phyloP scores from a whole-genome alignment of 2,797 vertebrate genomes.

The Coendou prehensilis region DNA sequence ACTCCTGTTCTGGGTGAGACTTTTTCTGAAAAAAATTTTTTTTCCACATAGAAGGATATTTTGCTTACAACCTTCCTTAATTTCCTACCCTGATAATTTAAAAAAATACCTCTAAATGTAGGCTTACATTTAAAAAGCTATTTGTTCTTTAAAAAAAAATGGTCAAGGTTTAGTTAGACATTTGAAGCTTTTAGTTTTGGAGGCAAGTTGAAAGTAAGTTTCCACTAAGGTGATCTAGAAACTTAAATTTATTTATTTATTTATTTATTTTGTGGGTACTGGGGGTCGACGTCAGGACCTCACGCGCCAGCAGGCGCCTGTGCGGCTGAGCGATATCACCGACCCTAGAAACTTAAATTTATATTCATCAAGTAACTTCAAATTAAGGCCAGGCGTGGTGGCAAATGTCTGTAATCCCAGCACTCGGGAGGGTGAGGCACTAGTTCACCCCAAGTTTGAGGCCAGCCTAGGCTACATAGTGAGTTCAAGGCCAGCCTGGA shows the following conservation, averaged over 20 bases:
- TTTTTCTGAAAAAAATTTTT: not conserved
- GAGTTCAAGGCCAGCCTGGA: too few species aligned
- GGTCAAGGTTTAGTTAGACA: not conserved
- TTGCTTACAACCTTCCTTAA: not conserved
- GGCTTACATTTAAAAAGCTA: not conserved
- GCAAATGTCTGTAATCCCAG: not conserved
- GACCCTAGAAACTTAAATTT: not conserved
- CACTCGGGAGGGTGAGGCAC: not conserved
- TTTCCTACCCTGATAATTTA: constrained; percentile 18
- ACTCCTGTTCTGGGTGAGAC: not conserved
- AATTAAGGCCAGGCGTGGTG: not conserved
- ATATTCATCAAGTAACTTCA: not conserved
- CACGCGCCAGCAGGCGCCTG: too few species aligned
- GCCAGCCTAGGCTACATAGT: not conserved
- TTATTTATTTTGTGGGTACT: too few species aligned
- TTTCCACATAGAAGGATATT: not conserved
- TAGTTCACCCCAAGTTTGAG: not conserved
- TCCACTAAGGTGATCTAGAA: not conserved
- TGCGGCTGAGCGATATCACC: too few species aligned
- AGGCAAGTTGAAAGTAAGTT: not conserved
- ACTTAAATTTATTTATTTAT: not conserved
- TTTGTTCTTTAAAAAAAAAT: not conserved
- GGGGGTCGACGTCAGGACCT: too few species aligned
- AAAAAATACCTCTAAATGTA: constrained; percentile 24
- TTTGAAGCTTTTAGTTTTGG: not conserved